Conservation (phyloP, 2,113 vertebrate genomes). For the Myotis brandtii region DNA sequence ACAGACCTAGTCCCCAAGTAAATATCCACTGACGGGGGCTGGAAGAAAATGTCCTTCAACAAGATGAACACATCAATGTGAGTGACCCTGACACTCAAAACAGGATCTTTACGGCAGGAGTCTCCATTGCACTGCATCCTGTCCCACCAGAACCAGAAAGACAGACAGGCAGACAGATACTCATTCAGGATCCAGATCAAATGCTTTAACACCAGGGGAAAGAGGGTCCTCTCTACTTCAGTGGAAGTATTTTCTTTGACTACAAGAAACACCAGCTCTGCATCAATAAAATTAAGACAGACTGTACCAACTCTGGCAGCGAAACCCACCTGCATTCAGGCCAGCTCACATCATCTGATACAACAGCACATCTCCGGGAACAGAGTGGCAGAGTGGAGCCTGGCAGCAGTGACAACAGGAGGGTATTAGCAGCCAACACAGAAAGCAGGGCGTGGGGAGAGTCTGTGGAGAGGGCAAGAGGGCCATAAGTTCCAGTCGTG, state of each 20-base stretch:
- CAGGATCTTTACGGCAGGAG: background rate
- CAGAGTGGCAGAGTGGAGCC: background rate
- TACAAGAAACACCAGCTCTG: background rate
- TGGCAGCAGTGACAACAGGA: too few relatives aligned
- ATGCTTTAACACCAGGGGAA: background rate
- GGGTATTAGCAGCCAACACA: background rate
- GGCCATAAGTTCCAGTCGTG: background rate
- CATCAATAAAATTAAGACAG: background rate
- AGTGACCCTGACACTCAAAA: background rate
- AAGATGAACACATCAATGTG: background rate
- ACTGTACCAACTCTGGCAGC: background rate
- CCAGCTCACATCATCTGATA: too few relatives aligned
- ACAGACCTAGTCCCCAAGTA: background rate
- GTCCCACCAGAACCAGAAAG: accelerated
- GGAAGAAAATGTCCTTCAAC: background rate
- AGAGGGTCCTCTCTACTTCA: background rate
- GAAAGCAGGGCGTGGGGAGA: background rate
- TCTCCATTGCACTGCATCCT: background rate
- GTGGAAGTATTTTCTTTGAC: background rate
- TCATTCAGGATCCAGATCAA: background rate
- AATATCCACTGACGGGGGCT: background rate
- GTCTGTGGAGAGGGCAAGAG: background rate
- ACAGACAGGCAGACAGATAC: background rate
- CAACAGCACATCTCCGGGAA: background rate
- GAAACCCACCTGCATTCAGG: background rate